Percentiles rank a stretch among this genome's conserved stretches.
Evolutionary conservation across 2,888 invertebrate genomes (phyloP).

Genomic region (Agrochola macilenta): DNA sequence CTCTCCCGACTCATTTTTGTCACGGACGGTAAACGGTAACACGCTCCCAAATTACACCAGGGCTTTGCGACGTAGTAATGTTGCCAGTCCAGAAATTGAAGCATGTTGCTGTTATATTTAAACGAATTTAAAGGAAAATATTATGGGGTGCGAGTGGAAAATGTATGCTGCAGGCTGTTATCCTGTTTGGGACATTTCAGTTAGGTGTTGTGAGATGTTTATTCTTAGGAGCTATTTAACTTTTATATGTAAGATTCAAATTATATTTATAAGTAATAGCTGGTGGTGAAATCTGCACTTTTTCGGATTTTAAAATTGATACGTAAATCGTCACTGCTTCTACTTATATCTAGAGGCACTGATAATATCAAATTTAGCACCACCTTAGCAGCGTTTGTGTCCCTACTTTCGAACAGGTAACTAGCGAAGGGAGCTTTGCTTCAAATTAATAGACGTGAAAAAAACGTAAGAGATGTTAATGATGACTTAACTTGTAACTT

Average conservation of each 20-base stretch:
- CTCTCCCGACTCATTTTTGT: conserved; percentile 55
- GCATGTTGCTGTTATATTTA: conserved; percentile 54
- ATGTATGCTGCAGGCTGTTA: conserved; percentile 20
- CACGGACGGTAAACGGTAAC: conserved; percentile 61
- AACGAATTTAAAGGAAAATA: conserved; percentile 34
- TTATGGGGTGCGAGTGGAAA: conserved; percentile 5
- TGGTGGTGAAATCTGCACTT: background rate
- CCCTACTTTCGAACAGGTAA: background rate
- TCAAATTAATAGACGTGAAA: background rate
- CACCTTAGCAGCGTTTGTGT: no score
- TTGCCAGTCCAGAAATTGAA: conserved; percentile 57
- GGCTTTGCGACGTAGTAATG: conserved; percentile 47
- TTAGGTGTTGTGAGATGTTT: background rate
- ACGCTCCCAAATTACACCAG: conserved; percentile 60
- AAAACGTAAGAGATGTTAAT: background rate
- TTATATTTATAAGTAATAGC: background rate
- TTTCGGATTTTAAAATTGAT: background rate
- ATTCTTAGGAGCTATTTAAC: background rate
- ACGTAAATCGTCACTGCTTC: background rate
- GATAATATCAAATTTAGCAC: background rate
- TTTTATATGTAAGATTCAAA: background rate
- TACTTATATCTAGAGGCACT: no score
- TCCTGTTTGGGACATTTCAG: background rate
- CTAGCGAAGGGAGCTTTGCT: background rate
- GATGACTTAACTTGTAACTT: background rate